These are phyloP conservation scores for Habroteleia sp. DNA, from an alignment of 2,888 invertebrate genomes.

Conservation along the genomic window DNA sequence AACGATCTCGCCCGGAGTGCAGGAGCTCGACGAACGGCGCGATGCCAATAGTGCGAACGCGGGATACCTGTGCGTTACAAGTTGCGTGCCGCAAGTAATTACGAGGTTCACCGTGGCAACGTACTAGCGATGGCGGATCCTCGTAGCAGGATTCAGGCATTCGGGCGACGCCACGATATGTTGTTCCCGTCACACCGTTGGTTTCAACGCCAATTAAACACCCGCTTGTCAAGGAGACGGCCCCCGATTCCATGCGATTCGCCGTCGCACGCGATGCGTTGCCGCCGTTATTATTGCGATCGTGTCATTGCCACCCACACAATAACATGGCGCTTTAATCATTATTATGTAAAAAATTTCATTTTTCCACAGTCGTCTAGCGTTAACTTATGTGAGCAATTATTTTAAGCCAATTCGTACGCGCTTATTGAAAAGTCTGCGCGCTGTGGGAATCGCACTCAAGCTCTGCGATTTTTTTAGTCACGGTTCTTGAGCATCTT, in stretches of 20 bases:
- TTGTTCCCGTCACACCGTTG: conserved; percentile 81
- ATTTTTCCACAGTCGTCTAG: no score
- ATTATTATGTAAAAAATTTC: conserved; percentile 12
- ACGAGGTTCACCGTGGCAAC: conserved; percentile 76
- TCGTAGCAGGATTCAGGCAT: conserved; percentile 75
- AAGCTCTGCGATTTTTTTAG: no score
- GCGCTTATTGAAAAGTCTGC: no score
- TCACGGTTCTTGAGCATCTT: no score
- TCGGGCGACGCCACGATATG: conserved; percentile 78
- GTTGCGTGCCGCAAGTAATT: conserved; percentile 80
- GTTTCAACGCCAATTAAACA: conserved; percentile 82
- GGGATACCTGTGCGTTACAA: conserved; percentile 64
- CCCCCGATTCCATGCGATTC: conserved; percentile 76
- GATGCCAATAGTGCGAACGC: conserved; percentile 59
- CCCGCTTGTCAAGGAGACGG: conserved; percentile 80
- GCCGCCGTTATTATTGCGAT: conserved; percentile 73
- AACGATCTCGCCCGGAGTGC: conserved; percentile 24
- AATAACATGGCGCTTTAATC: conserved; percentile 53
- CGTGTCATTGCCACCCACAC: conserved; percentile 75
- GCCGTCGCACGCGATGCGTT: conserved; percentile 79
- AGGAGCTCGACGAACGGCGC: conserved; percentile 22
- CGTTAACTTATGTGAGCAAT: no score
- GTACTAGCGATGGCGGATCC: conserved; percentile 77
- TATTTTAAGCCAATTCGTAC: no score
- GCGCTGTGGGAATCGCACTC: no score